Percentiles rank a stretch among this genome's conserved stretches.
phyloP scores from a whole-genome alignment of 2,888 invertebrate genomes.

The Latrodectus hesperus region DNA sequence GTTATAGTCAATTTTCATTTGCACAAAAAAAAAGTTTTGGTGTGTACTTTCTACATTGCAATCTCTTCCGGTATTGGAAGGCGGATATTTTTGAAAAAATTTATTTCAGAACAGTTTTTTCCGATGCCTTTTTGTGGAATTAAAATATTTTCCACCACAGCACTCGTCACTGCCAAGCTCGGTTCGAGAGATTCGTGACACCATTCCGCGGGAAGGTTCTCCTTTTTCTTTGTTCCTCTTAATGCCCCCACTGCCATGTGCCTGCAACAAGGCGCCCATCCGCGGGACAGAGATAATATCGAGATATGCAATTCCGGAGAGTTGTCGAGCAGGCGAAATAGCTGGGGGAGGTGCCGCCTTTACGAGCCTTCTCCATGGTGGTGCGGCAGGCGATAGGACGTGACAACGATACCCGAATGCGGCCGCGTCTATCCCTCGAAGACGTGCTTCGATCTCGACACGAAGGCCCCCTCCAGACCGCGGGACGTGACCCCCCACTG shows the following conservation, averaged over 20 bases:
- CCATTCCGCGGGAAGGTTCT: neutral
- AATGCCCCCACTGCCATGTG: neutral
- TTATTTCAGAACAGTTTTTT: neutral
- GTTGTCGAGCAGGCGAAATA: neutral
- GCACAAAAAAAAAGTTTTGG: too few species aligned
- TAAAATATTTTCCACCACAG: neutral
- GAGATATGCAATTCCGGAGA: slow-evolving; percentile 2
- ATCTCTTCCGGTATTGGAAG: too few species aligned
- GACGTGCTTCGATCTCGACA: slow-evolving; percentile 38
- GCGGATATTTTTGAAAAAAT: too few species aligned
- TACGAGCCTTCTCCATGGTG: slow-evolving; percentile 27
- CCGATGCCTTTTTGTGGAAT: slow-evolving; percentile 1
- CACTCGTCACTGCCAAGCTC: neutral
- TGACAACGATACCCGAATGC: slow-evolving; percentile 25
- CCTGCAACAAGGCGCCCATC: neutral
- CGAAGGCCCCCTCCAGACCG: neutral
- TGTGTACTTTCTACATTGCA: too few species aligned
- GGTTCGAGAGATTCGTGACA: neutral
- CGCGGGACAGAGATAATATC: neutral
- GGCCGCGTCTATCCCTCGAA: slow-evolving; percentile 13
- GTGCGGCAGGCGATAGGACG: neutral
- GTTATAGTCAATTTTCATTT: too few species aligned
- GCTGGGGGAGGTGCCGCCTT: neutral
- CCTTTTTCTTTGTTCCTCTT: neutral
- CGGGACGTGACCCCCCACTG: neutral